Percentiles rank a stretch among this genome's conserved stretches.
Conservation (phyloP, 2,113 vertebrate species). For the Peromyscus californicus region DNA sequence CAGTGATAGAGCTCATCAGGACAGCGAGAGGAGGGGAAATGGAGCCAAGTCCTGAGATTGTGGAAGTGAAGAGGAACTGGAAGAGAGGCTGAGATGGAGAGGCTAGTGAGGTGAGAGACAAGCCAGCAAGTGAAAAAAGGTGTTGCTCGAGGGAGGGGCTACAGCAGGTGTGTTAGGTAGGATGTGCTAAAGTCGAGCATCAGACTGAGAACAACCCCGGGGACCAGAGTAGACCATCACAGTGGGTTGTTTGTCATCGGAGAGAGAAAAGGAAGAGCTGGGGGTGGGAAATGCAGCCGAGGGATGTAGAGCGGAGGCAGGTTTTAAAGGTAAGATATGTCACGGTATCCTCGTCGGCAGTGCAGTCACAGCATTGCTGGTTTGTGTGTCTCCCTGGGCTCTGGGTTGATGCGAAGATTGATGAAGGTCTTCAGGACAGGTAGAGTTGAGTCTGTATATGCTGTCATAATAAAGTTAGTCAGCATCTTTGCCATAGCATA, state of each 20-base stretch:
- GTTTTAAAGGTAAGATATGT: neutral
- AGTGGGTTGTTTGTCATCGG: neutral
- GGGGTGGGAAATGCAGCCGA: neutral
- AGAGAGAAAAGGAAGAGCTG: neutral
- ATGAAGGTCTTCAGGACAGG: neutral
- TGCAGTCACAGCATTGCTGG: neutral
- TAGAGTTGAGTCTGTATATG: neutral
- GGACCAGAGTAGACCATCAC: neutral
- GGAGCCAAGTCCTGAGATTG: neutral
- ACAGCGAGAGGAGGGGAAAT: neutral
- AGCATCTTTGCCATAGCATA: neutral
- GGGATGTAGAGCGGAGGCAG: neutral
- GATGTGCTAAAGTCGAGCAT: neutral
- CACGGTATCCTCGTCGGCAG: neutral
- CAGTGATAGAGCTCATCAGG: neutral
- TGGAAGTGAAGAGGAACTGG: neutral
- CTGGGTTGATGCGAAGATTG: neutral
- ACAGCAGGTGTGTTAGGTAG: neutral
- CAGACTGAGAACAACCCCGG: neutral
- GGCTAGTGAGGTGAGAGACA: neutral
- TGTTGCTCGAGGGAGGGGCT: neutral
- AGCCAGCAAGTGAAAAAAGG: neutral
- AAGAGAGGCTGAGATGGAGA: conserved; percentile 6
- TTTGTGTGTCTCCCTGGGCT: neutral
- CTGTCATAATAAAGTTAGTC: conserved; percentile 30